Evolutionary conservation across 2,113 vertebrate species (phyloP), one percentile per base, ranked within the genome.

Genomic region (Camelus bactrianus): DNA sequence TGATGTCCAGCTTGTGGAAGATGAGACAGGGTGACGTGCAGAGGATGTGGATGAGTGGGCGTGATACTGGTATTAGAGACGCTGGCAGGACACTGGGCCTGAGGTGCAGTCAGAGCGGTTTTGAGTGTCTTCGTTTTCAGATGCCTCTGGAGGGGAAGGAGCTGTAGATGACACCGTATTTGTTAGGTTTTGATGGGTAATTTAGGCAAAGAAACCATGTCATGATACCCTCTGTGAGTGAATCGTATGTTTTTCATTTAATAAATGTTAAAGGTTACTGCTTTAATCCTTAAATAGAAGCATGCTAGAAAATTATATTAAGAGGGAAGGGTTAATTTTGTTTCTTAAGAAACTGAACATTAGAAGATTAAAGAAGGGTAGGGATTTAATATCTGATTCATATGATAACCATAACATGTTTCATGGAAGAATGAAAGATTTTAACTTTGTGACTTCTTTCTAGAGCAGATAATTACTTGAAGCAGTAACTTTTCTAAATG

Each of bases 211-310:
- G 65, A 67, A 58, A 15, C 38, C 30, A 7, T 67, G 26, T 42
- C 70, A 42, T 26, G 20, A 26, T 73, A 9, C 4, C 19, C 52
- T 82, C 58, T 13, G 15, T 28, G 52, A 52, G 6, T 60, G 10
- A 48, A 5, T 82, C 56, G 26, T 67, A 16, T 86, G 84, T 35
- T 95, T 95, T 92, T 79, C 73, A 91, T 90, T 90, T 94, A 65
- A 73, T 77, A 54, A 38, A 35, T 69, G 42, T 46, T 58, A 77
- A 88, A 67, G 54, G 67, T 80, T 69, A 52, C 35, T 65, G 14
- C 83, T 90, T 87, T 79, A 42, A 80, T 77, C 80, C 35, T 96
- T 19, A 65, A 80, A 35, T 86, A 62, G 42, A 56, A 58, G 5
- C 30, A 65, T 85, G 30, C 62, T 89, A 96, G 67, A 85, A 81